These are phyloP conservation scores for Parazoanthus atlanticus DNA, from an alignment of 92 coral and sea anemone species.

Conservation along the genomic window DNA sequence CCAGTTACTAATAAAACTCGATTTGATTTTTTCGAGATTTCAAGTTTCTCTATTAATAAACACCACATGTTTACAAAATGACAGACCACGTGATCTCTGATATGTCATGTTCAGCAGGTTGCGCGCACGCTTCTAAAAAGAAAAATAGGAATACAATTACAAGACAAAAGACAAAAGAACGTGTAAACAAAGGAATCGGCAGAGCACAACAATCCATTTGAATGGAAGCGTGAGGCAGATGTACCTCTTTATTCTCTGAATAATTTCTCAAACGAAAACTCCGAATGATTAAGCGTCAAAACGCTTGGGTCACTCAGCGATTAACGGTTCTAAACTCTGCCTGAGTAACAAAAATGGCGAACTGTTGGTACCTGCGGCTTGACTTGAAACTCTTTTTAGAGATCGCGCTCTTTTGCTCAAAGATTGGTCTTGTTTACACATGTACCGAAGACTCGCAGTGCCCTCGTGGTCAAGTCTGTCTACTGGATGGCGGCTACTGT, in stretches of 20 bases:
- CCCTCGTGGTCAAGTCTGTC: slow-evolving; percentile 43
- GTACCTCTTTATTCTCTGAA: background rate
- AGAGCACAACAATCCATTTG: background rate
- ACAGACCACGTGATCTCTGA: slow-evolving; percentile 11
- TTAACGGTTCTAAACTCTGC: background rate
- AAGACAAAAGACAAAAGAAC: slow-evolving; percentile 29
- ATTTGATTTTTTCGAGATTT: background rate
- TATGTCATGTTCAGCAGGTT: slow-evolving; percentile 26
- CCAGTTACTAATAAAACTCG: background rate
- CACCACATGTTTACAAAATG: slow-evolving; percentile 17
- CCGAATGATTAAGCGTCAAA: background rate
- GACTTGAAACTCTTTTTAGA: background rate
- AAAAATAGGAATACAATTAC: background rate
- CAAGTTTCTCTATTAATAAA: background rate
- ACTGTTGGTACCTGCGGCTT: background rate
- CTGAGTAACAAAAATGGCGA: background rate
- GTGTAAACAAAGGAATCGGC: slow-evolving; percentile 15
- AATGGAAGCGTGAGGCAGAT: slow-evolving; percentile 7
- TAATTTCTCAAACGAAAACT: background rate
- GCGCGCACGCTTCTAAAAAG: background rate
- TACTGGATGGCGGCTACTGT: slow-evolving; percentile 17
- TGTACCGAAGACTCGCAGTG: slow-evolving; percentile 25
- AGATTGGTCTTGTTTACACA: background rate
- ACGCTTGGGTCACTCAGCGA: background rate
- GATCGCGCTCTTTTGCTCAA: slow-evolving; percentile 8